phyloP scores from a whole-genome alignment of 2,797 vertebrate genomes.

The Pelobates cultripes region DNA sequence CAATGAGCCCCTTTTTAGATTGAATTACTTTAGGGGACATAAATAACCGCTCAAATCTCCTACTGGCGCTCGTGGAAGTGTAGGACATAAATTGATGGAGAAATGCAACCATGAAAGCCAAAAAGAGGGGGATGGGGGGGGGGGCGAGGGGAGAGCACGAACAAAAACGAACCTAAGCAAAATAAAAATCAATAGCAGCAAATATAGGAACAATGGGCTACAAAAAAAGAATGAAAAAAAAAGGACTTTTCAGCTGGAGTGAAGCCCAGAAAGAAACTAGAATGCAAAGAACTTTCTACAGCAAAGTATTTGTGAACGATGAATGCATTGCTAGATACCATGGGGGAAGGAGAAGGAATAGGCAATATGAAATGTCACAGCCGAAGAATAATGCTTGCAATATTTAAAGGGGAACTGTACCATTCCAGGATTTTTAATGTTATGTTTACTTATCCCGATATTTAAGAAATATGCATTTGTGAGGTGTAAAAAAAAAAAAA shows the following conservation, averaged over 20 bases:
- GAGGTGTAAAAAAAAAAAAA: no score
- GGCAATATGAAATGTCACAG: no score
- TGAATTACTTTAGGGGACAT: conserved; percentile 38
- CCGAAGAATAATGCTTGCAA: no score
- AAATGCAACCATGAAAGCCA: conserved; percentile 48
- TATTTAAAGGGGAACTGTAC: no score
- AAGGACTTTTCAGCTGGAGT: conserved; percentile 19
- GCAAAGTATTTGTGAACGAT: conserved; percentile 9
- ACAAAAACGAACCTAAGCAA: conserved; percentile 57
- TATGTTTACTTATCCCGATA: no score
- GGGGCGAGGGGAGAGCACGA: not conserved
- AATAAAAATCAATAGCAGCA: conserved; percentile 60
- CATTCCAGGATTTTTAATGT: no score
- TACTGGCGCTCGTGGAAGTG: conserved; percentile 35
- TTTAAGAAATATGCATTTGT: no score
- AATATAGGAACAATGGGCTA: conserved; percentile 28
- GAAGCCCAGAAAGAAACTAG: conserved; percentile 21
- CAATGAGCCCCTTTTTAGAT: conserved; percentile 22
- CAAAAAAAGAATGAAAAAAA: conserved; percentile 37
- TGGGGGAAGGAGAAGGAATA: not conserved
- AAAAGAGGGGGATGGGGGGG: conserved; percentile 16
- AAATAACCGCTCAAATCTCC: conserved; percentile 44
- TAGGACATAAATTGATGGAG: conserved; percentile 60
- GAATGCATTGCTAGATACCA: not conserved
- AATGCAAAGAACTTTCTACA: not conserved